phyloP scores from a whole-genome alignment of 1,140 invertebrate genomes.

The Bombus sylvicola region DNA sequence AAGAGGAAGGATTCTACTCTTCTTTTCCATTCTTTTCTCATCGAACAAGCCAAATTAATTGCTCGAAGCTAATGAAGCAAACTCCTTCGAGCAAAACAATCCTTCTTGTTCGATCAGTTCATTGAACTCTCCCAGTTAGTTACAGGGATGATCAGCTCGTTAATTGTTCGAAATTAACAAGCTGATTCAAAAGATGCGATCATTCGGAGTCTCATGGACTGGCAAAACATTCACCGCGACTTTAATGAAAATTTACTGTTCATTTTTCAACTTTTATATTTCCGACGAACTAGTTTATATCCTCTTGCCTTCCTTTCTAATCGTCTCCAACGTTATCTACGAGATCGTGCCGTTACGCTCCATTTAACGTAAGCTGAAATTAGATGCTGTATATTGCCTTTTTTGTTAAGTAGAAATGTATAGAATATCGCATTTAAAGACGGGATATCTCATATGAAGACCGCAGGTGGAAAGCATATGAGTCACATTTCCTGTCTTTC shows the following conservation, averaged over 20 bases:
- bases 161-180: constrained; percentile 53
- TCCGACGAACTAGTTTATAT: background rate
- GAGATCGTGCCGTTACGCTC: background rate
- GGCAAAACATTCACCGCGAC: constrained; percentile 1
- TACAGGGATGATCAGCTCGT: constrained; percentile 15
- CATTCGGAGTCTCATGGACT: constrained; percentile 1
- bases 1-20: background rate
- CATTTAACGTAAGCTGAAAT: background rate
- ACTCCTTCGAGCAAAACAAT: constrained; percentile 32
- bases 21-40: background rate
- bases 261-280: background rate
- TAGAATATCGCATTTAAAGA: background rate
- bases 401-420: background rate
- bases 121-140: background rate
- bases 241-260: constrained; percentile 1
- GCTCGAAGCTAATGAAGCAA: constrained; percentile 37
- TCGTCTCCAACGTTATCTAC: background rate
- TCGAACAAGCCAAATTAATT: constrained; percentile 52
- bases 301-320: background rate
- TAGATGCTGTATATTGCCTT: background rate
- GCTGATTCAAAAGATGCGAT: constrained; percentile 22
- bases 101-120: constrained; percentile 27
- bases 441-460: background rate
- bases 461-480: too few relatives aligned
- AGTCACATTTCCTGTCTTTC: too few relatives aligned